phyloP scores from a whole-genome alignment of 2,888 invertebrate genomes.

The Chrysotoxum bicinctum region DNA sequence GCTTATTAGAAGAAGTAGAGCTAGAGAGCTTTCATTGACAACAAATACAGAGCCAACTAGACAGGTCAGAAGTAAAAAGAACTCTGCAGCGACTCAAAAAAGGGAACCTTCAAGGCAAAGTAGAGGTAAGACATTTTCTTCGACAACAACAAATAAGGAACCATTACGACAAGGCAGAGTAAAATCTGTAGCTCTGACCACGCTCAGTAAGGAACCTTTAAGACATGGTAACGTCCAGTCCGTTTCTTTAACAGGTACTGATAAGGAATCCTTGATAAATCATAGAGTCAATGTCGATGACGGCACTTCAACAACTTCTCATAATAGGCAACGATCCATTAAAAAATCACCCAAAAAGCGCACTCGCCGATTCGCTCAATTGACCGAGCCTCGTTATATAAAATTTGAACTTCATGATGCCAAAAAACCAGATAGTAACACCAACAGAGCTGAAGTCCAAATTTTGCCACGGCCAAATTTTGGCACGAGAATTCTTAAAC shows the following conservation, averaged over 20 bases:
- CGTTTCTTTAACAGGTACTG: neutral
- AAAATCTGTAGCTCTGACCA: neutral
- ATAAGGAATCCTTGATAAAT: neutral
- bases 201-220: neutral
- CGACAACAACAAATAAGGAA: neutral
- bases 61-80: neutral
- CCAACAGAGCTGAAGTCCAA: neutral
- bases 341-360: constrained; percentile 14
- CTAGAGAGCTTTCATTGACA: constrained; percentile 74
- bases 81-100: neutral
- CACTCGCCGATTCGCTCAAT: constrained; percentile 73
- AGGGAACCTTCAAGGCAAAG: neutral
- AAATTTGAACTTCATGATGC: constrained; percentile 80
- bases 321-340: neutral
- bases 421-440: constrained; percentile 74
- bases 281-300: neutral
- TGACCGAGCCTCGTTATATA: constrained; percentile 75
- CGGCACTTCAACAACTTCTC: neutral
- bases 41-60: neutral
- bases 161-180: neutral
- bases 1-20: constrained; percentile 76
- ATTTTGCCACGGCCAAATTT: neutral
- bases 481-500: neutral
- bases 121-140: neutral
- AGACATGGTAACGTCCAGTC: neutral